Evolutionary conservation across 2,113 vertebrate species (phyloP), one percentile per base, ranked within the genome.

Genomic region (Ochotona curzoniae): DNA sequence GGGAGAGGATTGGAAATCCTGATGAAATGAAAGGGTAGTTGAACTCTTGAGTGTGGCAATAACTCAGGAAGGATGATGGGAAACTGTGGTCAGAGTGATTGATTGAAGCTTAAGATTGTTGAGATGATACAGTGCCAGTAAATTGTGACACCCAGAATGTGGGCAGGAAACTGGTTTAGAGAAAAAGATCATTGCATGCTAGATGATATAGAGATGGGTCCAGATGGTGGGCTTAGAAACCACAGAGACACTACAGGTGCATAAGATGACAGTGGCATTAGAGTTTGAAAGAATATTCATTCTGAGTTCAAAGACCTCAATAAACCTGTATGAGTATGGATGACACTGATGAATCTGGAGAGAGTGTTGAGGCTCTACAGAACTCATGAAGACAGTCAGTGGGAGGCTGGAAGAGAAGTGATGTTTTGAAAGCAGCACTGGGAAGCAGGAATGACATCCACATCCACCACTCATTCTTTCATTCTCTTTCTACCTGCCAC

Each of bases 221-320:
- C 79, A 35, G 10, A 26, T 67, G 44, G 57, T 78, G 47, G 30
- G 80, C 9, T 1, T 20, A 1, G 76, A 47, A 92, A 61, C n/a
- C 47, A 71, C 32, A 8, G 1, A 30, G 38, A 84, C 28, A 10
- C n/a, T 66, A 23, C 1, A 28, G 49, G 25, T 4, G 25, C 1
- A 0, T 35, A 14, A 78, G 25, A 60, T 44, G 61, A n/a, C 1
- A 1, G 23, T 1, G 20, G 7, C 5, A 23, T 70, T 47, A 0
- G 13, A 35, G 49, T 49, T 20, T 14, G 82, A 87, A 60, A 47
- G 64, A 69, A 80, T 92, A n/a, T 11, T 1, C 15, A 25, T 14
- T 5, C 23, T 61, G 60, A 13, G 21, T 69, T 54, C 21, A 26
- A 70, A 57, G 82, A 18, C 47, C 13, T 23, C 78, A 35, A 51